Percentiles rank a stretch among this genome's conserved stretches.
Evolutionary conservation across 2,113 vertebrate species (phyloP).

Genomic region (Porphyrio hochstetteri): DNA sequence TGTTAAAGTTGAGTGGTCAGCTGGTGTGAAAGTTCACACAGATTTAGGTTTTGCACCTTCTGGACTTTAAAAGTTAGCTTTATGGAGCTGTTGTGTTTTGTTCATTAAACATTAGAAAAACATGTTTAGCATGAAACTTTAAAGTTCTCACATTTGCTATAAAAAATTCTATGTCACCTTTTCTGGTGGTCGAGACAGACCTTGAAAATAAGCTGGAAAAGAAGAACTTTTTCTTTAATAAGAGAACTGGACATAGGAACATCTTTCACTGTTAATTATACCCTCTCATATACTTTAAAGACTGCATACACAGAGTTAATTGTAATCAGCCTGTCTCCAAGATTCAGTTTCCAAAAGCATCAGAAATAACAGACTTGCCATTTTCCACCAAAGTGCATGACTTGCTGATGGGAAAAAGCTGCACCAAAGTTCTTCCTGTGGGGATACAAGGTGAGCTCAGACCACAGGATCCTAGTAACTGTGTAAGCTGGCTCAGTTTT

Average conservation of each 20-base stretch:
- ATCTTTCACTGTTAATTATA: not conserved
- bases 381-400: not conserved
- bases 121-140: not conserved
- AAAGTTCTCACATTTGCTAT: not conserved
- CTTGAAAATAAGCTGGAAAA: not conserved
- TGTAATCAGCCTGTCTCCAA: not conserved
- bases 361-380: not conserved
- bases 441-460: not conserved
- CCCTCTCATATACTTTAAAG: not conserved
- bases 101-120: not conserved
- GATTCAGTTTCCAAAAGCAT: not conserved
- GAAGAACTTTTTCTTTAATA: not conserved
- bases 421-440: not conserved
- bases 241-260: not conserved
- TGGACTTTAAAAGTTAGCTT: not conserved
- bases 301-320: not conserved
- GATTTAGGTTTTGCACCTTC: not conserved
- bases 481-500: not conserved
- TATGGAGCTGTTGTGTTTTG: fast-evolving
- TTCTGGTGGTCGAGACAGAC: not conserved
- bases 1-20: not conserved
- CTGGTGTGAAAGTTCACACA: not conserved
- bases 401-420: not conserved
- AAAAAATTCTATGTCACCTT: not conserved
- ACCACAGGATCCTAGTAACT: not conserved